phyloP scores from a whole-genome alignment of 2,113 vertebrate genomes.

The Nanger granti region DNA sequence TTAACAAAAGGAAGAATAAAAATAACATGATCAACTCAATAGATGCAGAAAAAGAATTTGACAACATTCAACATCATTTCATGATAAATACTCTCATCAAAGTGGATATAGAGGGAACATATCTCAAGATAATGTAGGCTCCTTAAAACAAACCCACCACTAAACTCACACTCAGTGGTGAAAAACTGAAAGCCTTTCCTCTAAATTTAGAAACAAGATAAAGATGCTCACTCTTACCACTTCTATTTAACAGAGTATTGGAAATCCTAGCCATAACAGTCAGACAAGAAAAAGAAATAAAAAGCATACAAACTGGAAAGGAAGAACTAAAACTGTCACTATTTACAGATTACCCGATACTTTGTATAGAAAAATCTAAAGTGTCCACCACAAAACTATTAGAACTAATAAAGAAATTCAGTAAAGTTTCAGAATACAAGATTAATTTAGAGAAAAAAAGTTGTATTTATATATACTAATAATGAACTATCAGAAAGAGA shows the following conservation, averaged over 20 bases:
- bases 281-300: background rate
- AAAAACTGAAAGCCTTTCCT: background rate
- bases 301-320: background rate
- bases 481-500: background rate
- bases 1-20: background rate
- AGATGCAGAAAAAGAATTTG: background rate
- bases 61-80: background rate
- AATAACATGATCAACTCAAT: background rate
- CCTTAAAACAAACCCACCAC: background rate
- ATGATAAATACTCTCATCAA: background rate
- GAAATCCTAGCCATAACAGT: background rate
- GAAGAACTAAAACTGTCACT: background rate
- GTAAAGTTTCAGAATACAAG: background rate
- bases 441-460: background rate
- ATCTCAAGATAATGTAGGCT: background rate
- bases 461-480: background rate
- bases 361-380: background rate
- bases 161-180: background rate
- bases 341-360: background rate
- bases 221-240: background rate
- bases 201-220: background rate
- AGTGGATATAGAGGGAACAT: background rate
- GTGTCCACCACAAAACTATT: background rate
- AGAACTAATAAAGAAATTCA: background rate
- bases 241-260: background rate